Evolutionary conservation across 2,888 invertebrate genomes (phyloP), one percentile per base, ranked within the genome.

Genomic region (Melanchra persicariae): DNA sequence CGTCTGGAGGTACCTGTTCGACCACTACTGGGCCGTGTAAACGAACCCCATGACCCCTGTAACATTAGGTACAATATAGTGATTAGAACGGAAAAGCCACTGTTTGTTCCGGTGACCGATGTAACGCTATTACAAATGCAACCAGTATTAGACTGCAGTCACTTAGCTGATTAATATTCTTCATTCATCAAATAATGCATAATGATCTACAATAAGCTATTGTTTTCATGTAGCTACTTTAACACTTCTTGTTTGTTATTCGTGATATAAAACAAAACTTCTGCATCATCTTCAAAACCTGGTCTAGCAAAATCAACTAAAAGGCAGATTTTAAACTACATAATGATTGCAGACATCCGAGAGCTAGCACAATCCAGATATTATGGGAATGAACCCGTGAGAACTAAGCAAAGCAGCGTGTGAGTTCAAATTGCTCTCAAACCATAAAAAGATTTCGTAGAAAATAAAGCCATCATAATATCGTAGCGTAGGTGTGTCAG

Each of bases 11-110:
- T 93, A 93, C 93, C 91, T 92, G 91, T 88, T 84, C 77, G 52
- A 85, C 85, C 79, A 83, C 86, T 85, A 77, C 87, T 82, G 82
- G 60, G 51, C 73, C 79, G 85, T 87, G 91, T 91, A 88, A 92
- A 92, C 87, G 91, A 92, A 91, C 92, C 89, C 87, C 62, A 75
- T 88, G 90, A 92, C 89, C 92, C 83, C 84, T 67, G 68, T 59
- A 70, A 74, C 71, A 70, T 74, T 74, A n/a, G n/a, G n/a, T n/a
- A 73, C 59, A 83, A 75, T 76, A 74, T 62, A 62, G 45, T 68
- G 55, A 74, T 77, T 74, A 71, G 45, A 59, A 77, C 60, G 61
- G 61, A 79, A 77, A 69, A 61, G 64, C 74, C 73, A 82, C 77
- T 60, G 63, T 75, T 79, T 72, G 66, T 64, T 70, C 66, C 62